Evolutionary conservation across 2,113 vertebrate species (phyloP).

Genomic region (Stigmatopora argus): DNA sequence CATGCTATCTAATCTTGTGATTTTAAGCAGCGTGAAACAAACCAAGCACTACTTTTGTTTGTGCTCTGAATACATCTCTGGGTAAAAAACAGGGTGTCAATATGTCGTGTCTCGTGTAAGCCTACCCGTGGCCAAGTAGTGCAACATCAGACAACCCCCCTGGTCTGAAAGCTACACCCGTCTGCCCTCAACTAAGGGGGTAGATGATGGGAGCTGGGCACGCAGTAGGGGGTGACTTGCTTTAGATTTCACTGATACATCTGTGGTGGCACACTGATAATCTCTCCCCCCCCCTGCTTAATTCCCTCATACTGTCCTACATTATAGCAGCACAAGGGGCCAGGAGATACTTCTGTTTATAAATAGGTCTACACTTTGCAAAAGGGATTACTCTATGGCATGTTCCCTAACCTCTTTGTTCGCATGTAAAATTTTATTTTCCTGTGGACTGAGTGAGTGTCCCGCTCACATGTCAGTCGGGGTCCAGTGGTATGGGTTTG

Average conservation of each 20-base stretch:
- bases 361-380: slow-evolving; percentile 52
- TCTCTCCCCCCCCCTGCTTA: slow-evolving; percentile 49
- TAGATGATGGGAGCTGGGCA: slow-evolving; percentile 24
- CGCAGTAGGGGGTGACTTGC: slow-evolving; percentile 28
- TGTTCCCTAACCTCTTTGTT: slow-evolving; percentile 35
- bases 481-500: slow-evolving; percentile 19
- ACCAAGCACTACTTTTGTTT: not conserved
- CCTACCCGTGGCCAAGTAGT: slow-evolving; percentile 26
- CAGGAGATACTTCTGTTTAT: slow-evolving; percentile 53
- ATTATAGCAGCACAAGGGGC: slow-evolving; percentile 60
- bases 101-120: slow-evolving; percentile 1
- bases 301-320: slow-evolving; percentile 70
- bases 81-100: slow-evolving; percentile 25
- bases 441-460: slow-evolving; percentile 8
- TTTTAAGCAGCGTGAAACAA: not conserved
- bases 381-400: slow-evolving; percentile 48
- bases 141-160: slow-evolving; percentile 27
- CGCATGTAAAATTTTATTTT: slow-evolving; percentile 15
- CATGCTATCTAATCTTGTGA: slow-evolving; percentile 8
- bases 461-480: slow-evolving; percentile 9
- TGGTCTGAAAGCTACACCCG: slow-evolving; percentile 42
- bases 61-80: slow-evolving; percentile 32
- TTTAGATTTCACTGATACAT: slow-evolving; percentile 54
- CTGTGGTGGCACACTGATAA: slow-evolving; percentile 54
- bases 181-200: slow-evolving; percentile 35